Percentiles rank a stretch among this genome's conserved stretches.
Conservation (phyloP, 2,113 vertebrate species). For the Rhea pennata region DNA sequence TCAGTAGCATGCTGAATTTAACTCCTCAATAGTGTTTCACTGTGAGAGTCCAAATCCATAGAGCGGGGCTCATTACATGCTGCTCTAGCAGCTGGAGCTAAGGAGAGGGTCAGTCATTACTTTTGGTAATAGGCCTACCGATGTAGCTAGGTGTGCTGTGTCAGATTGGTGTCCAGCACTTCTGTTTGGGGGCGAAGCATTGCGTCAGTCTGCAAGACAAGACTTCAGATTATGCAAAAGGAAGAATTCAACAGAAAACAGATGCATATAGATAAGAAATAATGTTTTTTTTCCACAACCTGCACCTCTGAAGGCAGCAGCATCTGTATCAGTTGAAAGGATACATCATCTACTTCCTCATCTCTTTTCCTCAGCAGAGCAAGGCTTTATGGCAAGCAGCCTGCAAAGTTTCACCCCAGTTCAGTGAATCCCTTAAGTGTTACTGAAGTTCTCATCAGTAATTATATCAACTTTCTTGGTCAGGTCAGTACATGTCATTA, state of each 20-base stretch:
- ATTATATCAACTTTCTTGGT: background rate
- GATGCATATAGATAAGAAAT: conserved; percentile 4
- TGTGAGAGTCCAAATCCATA: background rate
- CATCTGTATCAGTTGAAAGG: background rate
- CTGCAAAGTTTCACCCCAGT: background rate
- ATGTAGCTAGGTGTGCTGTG: conserved; percentile 62
- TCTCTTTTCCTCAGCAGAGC: background rate
- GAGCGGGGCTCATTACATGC: conserved; percentile 49
- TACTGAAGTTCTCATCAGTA: background rate
- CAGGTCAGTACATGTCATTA: background rate
- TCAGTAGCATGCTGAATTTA: conserved; percentile 51
- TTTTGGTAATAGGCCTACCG: conserved; percentile 42
- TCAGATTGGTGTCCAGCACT: conserved; percentile 37
- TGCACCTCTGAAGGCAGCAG: background rate
- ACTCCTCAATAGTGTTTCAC: conserved; percentile 33
- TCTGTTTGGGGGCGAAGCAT: conserved; percentile 23
- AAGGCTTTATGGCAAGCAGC: background rate
- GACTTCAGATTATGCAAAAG: background rate
- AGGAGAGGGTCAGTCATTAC: conserved; percentile 46
- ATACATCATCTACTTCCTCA: background rate
- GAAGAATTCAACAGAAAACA: conserved; percentile 46
- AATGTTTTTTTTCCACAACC: background rate
- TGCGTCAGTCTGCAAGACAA: conserved; percentile 36
- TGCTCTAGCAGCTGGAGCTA: conserved; percentile 63
- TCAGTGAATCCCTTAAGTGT: background rate